Percentiles rank a stretch among this genome's conserved stretches.
These are phyloP conservation scores for Camponotus fellah DNA, from an alignment of 2,888 invertebrate species.

Conservation along the genomic window DNA sequence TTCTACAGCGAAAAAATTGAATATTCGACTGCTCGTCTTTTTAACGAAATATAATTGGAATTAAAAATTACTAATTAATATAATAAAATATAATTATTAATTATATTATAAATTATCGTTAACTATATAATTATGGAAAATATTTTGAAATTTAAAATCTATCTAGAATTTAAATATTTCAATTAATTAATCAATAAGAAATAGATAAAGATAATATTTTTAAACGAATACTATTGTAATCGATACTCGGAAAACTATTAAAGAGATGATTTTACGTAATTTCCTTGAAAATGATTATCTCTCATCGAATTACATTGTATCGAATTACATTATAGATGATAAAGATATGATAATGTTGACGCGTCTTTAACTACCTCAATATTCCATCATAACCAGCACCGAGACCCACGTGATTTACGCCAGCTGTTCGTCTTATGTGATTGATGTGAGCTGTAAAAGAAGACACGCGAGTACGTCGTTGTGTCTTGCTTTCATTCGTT, in stretches of 20 bases:
- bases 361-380: constrained; percentile 83
- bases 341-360: constrained; percentile 10
- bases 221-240: neutral
- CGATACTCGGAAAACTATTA: neutral
- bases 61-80: neutral
- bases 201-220: neutral
- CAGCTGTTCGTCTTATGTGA: constrained; percentile 89
- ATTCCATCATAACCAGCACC: constrained; percentile 89
- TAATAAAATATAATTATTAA: constrained; percentile 1
- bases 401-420: constrained; percentile 90
- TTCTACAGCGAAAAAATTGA: neutral
- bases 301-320: neutral
- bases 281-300: constrained; percentile 1
- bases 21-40: neutral
- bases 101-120: neutral
- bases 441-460: constrained; percentile 88
- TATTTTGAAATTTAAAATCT: neutral
- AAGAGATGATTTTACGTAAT: neutral
- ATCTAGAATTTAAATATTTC: neutral
- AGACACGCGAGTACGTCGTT: constrained; percentile 27
- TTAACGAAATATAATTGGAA: neutral
- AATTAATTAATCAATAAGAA: neutral
- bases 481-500: neutral
- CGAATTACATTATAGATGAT: neutral
- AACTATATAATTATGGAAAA: neutral